Conservation (phyloP, 2,888 invertebrate genomes). For the Salpingus planirostris region DNA sequence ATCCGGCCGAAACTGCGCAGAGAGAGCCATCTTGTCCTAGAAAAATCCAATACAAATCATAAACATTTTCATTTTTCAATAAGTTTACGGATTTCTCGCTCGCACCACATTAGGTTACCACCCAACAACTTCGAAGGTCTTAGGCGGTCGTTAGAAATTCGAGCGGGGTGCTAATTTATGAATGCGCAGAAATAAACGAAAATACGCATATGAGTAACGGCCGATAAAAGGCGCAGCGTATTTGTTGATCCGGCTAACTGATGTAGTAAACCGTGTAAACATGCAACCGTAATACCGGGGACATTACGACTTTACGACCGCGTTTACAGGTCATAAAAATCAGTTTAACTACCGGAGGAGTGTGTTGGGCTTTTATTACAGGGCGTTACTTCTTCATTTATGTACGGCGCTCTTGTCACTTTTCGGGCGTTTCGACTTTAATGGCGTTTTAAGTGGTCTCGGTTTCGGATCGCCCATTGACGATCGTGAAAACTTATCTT, state of each 20-base stretch:
- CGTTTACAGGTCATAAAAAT: constrained; percentile 45
- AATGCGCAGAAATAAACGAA: constrained; percentile 29
- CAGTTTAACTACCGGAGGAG: constrained; percentile 43
- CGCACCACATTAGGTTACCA: too few relatives aligned
- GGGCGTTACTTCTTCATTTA: constrained; percentile 41
- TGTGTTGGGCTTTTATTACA: constrained; percentile 42
- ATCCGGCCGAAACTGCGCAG: neutral
- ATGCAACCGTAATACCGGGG: constrained; percentile 41
- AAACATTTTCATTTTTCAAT: too few relatives aligned
- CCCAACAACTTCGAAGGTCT: too few relatives aligned
- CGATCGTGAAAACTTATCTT: constrained; percentile 14
- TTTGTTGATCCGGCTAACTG: constrained; percentile 37
- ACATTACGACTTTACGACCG: constrained; percentile 44
- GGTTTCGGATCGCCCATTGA: constrained; percentile 13
- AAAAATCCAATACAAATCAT: too few relatives aligned
- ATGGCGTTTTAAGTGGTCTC: constrained; percentile 37
- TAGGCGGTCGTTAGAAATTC: too few relatives aligned
- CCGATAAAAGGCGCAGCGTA: constrained; percentile 35
- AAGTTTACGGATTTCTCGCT: too few relatives aligned
- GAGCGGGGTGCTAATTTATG: too few relatives aligned
- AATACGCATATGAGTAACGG: constrained; percentile 34
- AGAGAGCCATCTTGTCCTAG: constrained; percentile 3
- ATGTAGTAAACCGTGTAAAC: constrained; percentile 37
- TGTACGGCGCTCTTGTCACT: constrained; percentile 34
- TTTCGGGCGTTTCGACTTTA: constrained; percentile 30